A percentile compares a stretch with the other conserved stretches of the same genome.
These are phyloP conservation scores for Agonopterix arenella DNA, from an alignment of 2,888 invertebrate genomes.

Conservation along the genomic window DNA sequence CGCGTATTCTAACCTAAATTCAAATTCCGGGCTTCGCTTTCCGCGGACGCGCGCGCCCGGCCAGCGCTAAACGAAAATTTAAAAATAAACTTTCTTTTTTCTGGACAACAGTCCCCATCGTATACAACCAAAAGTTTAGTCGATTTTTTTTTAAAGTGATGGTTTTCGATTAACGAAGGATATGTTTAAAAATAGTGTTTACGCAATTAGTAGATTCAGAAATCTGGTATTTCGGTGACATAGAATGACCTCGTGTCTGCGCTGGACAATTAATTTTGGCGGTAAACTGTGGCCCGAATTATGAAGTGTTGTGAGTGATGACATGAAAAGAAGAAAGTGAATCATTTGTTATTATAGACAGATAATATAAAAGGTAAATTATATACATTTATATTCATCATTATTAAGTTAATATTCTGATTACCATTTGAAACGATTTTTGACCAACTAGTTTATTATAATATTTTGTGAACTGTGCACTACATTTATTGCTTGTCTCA, in stretches of 20 bases:
- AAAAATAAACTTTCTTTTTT: constrained; percentile 43
- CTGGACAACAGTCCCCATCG: background rate
- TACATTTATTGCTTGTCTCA: too few species aligned
- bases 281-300: constrained; percentile 13
- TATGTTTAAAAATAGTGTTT: constrained; percentile 55
- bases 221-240: background rate
- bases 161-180: constrained; percentile 9
- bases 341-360: background rate
- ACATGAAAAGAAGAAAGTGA: constrained; percentile 39
- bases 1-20: constrained; percentile 73
- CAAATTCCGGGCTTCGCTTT: constrained; percentile 61
- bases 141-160: background rate
- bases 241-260: background rate
- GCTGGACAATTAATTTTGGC: constrained; percentile 14
- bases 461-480: too few species aligned
- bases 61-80: constrained; percentile 47
- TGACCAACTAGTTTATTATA: too few species aligned
- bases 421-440: too few species aligned
- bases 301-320: constrained; percentile 20
- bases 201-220: constrained; percentile 12
- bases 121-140: background rate
- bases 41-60: constrained; percentile 56
- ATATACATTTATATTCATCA: too few species aligned
- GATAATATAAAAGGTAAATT: background rate
- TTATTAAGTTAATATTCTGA: too few species aligned